Base-by-base conservation (phyloP, 2,113 vertebrate genomes). In the Chaetorhynchus papuensis region DNA sequence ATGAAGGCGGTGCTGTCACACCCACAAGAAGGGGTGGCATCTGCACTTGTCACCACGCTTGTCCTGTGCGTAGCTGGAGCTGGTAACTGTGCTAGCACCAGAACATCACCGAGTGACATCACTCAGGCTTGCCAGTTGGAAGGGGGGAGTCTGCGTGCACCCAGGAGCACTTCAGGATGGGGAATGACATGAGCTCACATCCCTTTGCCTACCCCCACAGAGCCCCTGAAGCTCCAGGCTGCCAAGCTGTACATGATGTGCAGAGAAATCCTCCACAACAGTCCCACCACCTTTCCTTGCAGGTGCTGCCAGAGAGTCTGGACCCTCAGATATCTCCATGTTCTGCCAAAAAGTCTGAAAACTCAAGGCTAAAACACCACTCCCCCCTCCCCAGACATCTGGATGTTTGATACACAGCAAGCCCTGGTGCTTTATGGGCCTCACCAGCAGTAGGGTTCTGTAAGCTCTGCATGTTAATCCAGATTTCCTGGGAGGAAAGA, bases 371-470 rank as follows among this genome's bases (percentile, higher is more conserved):
- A 26, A 66, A 37, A 50, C 7, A 53, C 42, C 28, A 26, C 57
- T 88, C 3, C 6, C 3, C 17, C 11, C 1, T 2, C 14, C n/a
- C 16, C 64, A 17, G 42, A 24, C 17, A 9, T 0, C 11, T 7
- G 45, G 30, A 37, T 82, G 50, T 47, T 37, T n/a, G 39, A 21
- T 33, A 44, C 42, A 53, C 28, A 75, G 52, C 42, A 69, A 75
- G 44, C 33, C 82, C 53, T 45, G 30, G 27, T 59, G 14, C 24
- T 75, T 59, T 26, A 19, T 9, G 24, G 70, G 21, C 65, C 30
- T 88, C 56, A 31, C 10, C 63, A 53, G 52, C 1, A 0, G 22
- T 21, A 4, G 2, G 9, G 44, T 37, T 21, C 44, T 52, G 16
- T 35, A 44, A 65, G 7, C 10, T 41, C 26, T 65, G n/a, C 7